These are phyloP conservation scores for Ceratotherium simum DNA, from an alignment of 2,113 vertebrate species.

Conservation along the genomic window DNA sequence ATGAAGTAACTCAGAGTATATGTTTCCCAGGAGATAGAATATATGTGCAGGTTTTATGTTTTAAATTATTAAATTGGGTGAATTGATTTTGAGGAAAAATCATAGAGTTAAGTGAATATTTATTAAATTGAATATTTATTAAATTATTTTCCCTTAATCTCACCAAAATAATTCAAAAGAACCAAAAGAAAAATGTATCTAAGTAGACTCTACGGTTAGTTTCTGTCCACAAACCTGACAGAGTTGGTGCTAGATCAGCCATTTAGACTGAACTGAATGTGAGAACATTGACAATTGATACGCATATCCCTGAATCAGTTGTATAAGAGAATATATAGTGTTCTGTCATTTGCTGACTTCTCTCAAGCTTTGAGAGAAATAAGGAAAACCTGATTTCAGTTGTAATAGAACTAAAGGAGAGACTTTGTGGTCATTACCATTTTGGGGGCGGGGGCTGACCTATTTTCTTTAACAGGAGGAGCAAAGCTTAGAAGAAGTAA, in stretches of 20 bases:
- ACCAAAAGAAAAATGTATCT: background rate
- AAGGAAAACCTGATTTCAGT: background rate
- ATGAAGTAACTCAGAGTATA: background rate
- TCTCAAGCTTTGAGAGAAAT: background rate
- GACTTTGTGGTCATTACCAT: background rate
- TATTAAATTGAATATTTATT: background rate
- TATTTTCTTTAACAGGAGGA: background rate
- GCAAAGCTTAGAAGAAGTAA: background rate
- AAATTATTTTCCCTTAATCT: background rate
- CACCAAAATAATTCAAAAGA: constrained; percentile 25
- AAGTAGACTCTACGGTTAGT: background rate
- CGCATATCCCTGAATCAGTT: background rate
- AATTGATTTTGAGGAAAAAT: constrained; percentile 34
- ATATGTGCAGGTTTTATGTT: background rate
- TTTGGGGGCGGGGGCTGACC: background rate
- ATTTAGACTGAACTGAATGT: background rate
- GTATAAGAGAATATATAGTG: background rate
- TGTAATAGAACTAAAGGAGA: background rate
- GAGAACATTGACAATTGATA: background rate
- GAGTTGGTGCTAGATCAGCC: background rate
- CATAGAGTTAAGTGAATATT: background rate
- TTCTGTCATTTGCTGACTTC: background rate
- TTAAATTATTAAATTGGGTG: constrained; percentile 37
- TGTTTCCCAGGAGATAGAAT: constrained; percentile 6
- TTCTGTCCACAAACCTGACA: background rate